These are phyloP conservation scores for Xerus inauris DNA, from an alignment of 2,113 vertebrate species.

Conservation along the genomic window DNA sequence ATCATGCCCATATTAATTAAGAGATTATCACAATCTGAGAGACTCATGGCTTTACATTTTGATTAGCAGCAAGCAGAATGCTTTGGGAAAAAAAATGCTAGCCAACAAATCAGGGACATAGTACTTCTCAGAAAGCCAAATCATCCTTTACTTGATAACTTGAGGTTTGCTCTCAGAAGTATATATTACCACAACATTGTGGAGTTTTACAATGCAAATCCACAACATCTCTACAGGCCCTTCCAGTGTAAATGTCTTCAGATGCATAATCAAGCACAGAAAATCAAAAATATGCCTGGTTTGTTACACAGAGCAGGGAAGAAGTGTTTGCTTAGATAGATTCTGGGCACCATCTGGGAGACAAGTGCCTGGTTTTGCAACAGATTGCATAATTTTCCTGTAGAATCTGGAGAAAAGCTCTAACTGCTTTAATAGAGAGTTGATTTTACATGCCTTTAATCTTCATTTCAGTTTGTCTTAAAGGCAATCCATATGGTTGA, in stretches of 20 bases:
- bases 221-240: conserved; percentile 35
- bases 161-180: conserved; percentile 63
- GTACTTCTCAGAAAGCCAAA: conserved; percentile 17
- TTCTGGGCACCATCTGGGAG: conserved; percentile 88
- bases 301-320: conserved; percentile 82
- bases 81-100: conserved; percentile 37
- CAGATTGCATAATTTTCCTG: conserved; percentile 89
- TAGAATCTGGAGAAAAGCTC: conserved; percentile 87
- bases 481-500: conserved; percentile 89
- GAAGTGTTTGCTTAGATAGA: conserved; percentile 85
- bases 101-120: conserved; percentile 32
- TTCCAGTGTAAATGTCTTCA: conserved; percentile 80
- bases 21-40: conserved; percentile 58
- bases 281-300: conserved; percentile 79
- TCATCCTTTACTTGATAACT: conserved; percentile 61
- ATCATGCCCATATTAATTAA: conserved; percentile 75
- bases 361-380: conserved; percentile 87
- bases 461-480: conserved; percentile 87
- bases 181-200: conserved; percentile 55
- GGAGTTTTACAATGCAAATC: conserved; percentile 78
- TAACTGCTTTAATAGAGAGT: conserved; percentile 89
- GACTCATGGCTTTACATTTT: background rate
- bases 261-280: conserved; percentile 75
- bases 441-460: conserved; percentile 88
- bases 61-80: background rate